Percentiles rank a stretch among this genome's conserved stretches.
Conservation (phyloP, 2,113 vertebrate genomes). For the Nettapus auritus region DNA sequence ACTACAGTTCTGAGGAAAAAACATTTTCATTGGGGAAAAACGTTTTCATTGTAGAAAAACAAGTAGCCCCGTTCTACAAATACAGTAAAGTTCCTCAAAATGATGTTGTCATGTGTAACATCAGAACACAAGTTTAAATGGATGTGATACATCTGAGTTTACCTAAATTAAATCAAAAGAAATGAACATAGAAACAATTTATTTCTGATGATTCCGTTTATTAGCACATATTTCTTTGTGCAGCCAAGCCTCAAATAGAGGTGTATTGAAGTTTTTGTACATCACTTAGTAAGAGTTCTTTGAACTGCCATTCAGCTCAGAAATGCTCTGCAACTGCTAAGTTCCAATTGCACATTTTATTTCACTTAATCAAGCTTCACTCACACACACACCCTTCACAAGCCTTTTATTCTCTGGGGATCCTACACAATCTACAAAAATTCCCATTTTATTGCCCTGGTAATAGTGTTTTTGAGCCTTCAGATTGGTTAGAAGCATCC, state of each 20-base stretch:
- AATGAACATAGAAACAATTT: neutral
- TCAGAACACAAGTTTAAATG: neutral
- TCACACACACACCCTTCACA: neutral
- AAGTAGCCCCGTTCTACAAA: neutral
- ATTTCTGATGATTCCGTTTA: constrained; percentile 1
- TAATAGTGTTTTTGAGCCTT: constrained; percentile 26
- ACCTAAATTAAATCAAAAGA: neutral
- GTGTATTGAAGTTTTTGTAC: neutral
- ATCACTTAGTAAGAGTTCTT: neutral
- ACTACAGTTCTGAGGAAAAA: neutral
- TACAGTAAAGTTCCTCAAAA: neutral
- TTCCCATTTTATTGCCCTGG: neutral
- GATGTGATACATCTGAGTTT: neutral
- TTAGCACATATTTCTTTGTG: neutral
- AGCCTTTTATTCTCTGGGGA: neutral
- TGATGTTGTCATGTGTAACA: neutral
- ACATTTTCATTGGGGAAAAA: too few species aligned
- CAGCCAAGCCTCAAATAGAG: constrained; percentile 35
- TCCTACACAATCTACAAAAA: constrained; percentile 7
- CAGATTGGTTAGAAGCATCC: constrained; percentile 1
- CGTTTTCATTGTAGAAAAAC: neutral
- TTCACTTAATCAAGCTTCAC: neutral
- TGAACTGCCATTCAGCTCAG: constrained; percentile 28
- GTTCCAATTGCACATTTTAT: constrained; percentile 30
- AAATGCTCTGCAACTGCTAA: neutral